Percentiles rank a stretch among this genome's conserved stretches.
Conservation (phyloP, 1,140 invertebrate species). For the Habropoda laboriosa region DNA sequence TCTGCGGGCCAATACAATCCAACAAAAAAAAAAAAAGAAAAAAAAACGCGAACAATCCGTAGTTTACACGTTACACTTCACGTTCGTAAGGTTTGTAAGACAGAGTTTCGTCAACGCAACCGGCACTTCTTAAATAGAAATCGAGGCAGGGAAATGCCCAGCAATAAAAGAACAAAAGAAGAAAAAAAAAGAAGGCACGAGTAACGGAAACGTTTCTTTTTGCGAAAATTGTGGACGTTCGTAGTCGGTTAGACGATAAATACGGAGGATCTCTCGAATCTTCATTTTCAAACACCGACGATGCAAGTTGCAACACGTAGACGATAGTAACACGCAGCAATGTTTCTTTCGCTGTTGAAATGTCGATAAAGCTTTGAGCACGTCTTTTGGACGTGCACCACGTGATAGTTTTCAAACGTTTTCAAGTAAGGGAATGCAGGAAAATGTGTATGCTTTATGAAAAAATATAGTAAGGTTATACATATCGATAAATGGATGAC, state of each 20-base stretch:
- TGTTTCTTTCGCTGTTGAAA: conserved; percentile 11
- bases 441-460: not conserved
- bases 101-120: too few relatives aligned
- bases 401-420: not conserved
- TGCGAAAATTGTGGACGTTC: not conserved
- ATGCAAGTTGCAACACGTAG: conserved; percentile 23
- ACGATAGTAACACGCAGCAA: conserved; percentile 10
- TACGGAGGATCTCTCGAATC: not conserved
- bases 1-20: not conserved
- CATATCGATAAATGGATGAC: too few relatives aligned
- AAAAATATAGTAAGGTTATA: not conserved
- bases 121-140: too few relatives aligned
- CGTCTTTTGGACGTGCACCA: not conserved
- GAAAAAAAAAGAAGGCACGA: too few relatives aligned
- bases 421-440: conserved; percentile 5
- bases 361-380: not conserved
- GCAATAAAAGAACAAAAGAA: conserved; percentile 34
- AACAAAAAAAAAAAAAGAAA: not conserved
- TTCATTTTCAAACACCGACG: conserved; percentile 14
- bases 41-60: not conserved
- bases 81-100: too few relatives aligned
- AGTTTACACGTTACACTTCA: not conserved
- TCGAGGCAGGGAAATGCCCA: conserved; percentile 20
- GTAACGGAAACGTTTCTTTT: conserved; percentile 15
- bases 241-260: conserved; percentile 24